A percentile compares a stretch with the other conserved stretches of the same genome.
These are phyloP conservation scores for Nyctibius grandis DNA, from an alignment of 2,797 vertebrate genomes.

Conservation along the genomic window DNA sequence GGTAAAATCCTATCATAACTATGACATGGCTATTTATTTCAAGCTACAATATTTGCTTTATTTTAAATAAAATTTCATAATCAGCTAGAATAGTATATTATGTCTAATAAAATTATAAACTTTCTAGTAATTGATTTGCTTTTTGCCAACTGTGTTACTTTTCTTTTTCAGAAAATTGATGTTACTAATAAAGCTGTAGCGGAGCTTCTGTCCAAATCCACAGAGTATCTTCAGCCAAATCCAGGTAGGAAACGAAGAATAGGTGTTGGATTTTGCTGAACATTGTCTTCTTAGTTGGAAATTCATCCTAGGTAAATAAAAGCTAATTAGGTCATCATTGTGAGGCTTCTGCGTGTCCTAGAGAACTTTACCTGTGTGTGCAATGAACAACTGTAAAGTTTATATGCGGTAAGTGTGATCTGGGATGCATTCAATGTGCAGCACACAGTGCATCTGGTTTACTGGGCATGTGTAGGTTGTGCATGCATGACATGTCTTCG, in stretches of 20 bases:
- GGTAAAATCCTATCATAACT: not conserved
- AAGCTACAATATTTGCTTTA: not conserved
- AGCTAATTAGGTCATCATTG: not conserved
- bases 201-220: slow-evolving; percentile 90
- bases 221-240: slow-evolving; percentile 95
- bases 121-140: not conserved
- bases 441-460: not conserved
- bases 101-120: not conserved
- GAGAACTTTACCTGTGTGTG: not conserved
- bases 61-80: not conserved
- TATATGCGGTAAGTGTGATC: not conserved
- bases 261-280: not conserved
- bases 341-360: not conserved
- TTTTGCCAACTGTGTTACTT: not conserved
- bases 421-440: not conserved
- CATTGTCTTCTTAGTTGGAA: not conserved
- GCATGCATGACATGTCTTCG: not conserved
- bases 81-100: not conserved
- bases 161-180: slow-evolving; percentile 87
- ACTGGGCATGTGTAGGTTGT: not conserved
- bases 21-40: not conserved
- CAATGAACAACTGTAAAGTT: not conserved
- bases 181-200: slow-evolving; percentile 90
- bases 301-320: not conserved
- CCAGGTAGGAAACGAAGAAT: slow-evolving; percentile 79